Conservation (phyloP, 2,113 vertebrate genomes). For the Chionodraco myersi region DNA sequence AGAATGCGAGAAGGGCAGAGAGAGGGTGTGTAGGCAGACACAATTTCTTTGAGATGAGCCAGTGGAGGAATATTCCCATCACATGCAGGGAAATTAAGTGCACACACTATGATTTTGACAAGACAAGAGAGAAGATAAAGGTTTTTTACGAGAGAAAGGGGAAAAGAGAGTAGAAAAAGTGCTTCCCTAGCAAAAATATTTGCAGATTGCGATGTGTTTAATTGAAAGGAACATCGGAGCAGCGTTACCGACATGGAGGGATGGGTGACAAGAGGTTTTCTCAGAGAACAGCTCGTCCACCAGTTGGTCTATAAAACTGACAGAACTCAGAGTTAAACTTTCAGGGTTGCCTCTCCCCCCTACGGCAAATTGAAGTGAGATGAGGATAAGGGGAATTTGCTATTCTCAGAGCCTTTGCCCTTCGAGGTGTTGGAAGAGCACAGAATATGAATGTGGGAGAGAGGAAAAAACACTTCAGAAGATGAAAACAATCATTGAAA, state of each 20-base stretch:
- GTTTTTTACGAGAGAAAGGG: conserved; percentile 7
- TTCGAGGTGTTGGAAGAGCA: conserved; percentile 62
- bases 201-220: conserved; percentile 47
- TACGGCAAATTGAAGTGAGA: conserved; percentile 57
- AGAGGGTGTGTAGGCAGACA: conserved; percentile 7
- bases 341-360: conserved; percentile 48
- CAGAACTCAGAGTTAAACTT: conserved; percentile 52
- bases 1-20: not conserved
- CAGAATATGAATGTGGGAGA: conserved; percentile 69
- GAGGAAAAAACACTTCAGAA: conserved; percentile 51
- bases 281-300: conserved; percentile 27
- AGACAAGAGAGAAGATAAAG: conserved; percentile 62
- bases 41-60: conserved; percentile 49
- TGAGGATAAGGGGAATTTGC: conserved; percentile 67
- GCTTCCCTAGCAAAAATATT: conserved; percentile 58
- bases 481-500: conserved; percentile 76
- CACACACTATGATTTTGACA: conserved; percentile 70
- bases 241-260: conserved; percentile 52
- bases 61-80: conserved; percentile 50
- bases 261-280: conserved; percentile 32
- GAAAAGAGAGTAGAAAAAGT: conserved; percentile 51
- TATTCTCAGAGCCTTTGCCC: conserved; percentile 72
- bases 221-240: conserved; percentile 60
- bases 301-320: conserved; percentile 43
- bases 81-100: conserved; percentile 68